Conservation (phyloP, 2,888 invertebrate genomes). For the Pammene fasciana region DNA sequence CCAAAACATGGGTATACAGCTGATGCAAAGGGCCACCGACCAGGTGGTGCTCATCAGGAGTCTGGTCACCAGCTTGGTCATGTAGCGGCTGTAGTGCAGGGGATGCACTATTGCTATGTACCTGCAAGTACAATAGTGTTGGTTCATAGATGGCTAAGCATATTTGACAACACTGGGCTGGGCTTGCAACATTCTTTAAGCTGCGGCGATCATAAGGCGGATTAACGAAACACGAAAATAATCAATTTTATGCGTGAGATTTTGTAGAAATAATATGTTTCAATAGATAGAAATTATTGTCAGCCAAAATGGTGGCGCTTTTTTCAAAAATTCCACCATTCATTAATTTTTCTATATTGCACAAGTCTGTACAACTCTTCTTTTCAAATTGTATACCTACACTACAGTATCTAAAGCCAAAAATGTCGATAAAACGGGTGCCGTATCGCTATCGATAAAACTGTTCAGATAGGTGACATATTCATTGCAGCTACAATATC, state of each 20-base stretch:
- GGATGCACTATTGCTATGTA: conserved; percentile 92
- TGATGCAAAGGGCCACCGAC: conserved; percentile 86
- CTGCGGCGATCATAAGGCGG: too few relatives aligned
- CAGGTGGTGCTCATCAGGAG: conserved; percentile 86
- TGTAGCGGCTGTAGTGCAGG: conserved; percentile 88
- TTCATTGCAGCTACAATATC: conserved; percentile 19
- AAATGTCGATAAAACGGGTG: conserved; percentile 25
- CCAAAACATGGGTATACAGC: conserved; percentile 89
- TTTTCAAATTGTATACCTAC: too few relatives aligned
- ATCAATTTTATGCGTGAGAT: too few relatives aligned
- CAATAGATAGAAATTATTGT: too few relatives aligned
- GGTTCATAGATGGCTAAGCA: background rate
- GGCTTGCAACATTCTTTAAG: too few relatives aligned
- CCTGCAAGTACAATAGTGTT: conserved; percentile 61
- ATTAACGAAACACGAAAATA: too few relatives aligned
- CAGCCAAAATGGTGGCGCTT: too few relatives aligned
- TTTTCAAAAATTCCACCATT: too few relatives aligned
- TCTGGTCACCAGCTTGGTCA: conserved; percentile 87
- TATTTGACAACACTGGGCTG: background rate
- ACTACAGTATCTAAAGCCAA: background rate
- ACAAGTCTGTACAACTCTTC: too few relatives aligned
- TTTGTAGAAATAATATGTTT: too few relatives aligned
- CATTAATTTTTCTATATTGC: too few relatives aligned
- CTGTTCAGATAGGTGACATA: conserved; percentile 21
- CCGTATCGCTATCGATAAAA: conserved; percentile 34